These are phyloP conservation scores for Enteromius viviparus DNA, from an alignment of 2,797 vertebrate species.

Conservation along the genomic window DNA sequence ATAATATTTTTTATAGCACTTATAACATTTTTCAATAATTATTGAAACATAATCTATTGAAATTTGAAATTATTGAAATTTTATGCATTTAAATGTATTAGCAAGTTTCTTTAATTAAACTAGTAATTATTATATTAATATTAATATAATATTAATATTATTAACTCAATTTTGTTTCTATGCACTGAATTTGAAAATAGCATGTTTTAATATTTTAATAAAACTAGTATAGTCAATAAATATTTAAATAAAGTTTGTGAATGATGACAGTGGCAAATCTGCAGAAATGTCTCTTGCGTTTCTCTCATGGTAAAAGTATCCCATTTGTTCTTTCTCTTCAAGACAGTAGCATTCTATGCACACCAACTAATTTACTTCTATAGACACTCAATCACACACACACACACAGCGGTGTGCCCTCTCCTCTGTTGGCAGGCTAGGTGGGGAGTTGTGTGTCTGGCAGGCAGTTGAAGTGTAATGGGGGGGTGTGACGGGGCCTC, in stretches of 20 bases:
- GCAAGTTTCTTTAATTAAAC: conserved; percentile 9
- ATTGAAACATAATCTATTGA: neutral
- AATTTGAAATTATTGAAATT: neutral
- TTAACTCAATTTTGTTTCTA: neutral
- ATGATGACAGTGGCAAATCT: neutral
- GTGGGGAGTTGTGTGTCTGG: conserved; percentile 54
- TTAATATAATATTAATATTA: neutral
- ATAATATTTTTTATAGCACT: no score
- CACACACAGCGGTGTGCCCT: conserved; percentile 10
- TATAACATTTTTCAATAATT: neutral
- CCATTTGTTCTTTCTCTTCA: conserved; percentile 18
- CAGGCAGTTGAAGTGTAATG: conserved; percentile 67
- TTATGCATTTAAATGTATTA: conserved; percentile 9
- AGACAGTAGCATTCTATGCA: conserved; percentile 27
- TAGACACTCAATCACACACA: conserved; percentile 20
- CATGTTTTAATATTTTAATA: neutral
- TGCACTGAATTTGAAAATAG: neutral
- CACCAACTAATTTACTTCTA: conserved; percentile 22
- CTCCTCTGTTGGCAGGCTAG: conserved; percentile 51
- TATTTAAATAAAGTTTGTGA: neutral
- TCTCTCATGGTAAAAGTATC: neutral
- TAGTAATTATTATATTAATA: neutral
- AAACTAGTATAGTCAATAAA: neutral
- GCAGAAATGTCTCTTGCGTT: neutral
- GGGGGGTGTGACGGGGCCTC: conserved; percentile 74